Evolutionary conservation across 2,797 vertebrate species (phyloP).

Genomic region (Sarcophilus harrisii): DNA sequence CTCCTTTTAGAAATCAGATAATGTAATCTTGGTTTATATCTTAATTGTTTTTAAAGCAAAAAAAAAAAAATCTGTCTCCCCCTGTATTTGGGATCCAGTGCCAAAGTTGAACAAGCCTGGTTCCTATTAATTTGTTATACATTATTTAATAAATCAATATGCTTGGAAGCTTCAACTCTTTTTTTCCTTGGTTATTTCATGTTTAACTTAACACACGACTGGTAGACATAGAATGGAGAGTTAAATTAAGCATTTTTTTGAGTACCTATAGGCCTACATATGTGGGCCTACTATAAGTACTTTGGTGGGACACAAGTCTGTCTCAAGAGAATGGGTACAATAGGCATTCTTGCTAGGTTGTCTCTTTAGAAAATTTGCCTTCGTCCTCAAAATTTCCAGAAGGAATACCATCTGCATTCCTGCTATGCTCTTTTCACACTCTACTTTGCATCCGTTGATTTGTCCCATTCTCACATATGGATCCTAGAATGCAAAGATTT

Average conservation of each 20-base stretch:
- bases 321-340: background rate
- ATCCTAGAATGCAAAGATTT: background rate
- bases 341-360: background rate
- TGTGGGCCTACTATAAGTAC: background rate
- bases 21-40: background rate
- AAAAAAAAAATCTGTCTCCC: background rate
- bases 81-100: background rate
- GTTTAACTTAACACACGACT: background rate
- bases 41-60: background rate
- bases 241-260: background rate
- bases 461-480: background rate
- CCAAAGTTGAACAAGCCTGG: background rate
- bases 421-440: background rate
- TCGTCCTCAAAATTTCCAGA: background rate
- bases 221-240: background rate
- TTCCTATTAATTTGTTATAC: background rate
- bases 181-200: background rate
- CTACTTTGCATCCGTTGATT: background rate
- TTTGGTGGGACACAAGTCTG: background rate
- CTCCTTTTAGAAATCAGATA: background rate
- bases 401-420: background rate
- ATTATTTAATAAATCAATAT: background rate
- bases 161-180: background rate
- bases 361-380: background rate
- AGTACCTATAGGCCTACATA: background rate